Conservation (phyloP, 2,797 vertebrate species). For the Manis crassicaudata region DNA sequence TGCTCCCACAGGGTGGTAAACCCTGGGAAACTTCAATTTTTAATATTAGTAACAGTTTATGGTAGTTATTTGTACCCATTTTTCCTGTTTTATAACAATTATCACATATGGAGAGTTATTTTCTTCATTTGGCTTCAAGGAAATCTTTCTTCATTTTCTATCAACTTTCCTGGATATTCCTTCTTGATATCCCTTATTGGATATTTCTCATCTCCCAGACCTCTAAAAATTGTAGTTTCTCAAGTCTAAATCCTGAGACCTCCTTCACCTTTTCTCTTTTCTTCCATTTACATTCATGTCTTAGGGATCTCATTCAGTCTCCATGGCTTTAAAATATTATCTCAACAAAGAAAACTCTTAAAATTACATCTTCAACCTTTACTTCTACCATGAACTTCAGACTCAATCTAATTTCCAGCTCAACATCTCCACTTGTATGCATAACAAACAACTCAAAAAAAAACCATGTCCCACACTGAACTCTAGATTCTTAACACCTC, state of each 20-base stretch:
- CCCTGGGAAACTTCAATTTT: background rate
- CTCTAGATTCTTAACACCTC: background rate
- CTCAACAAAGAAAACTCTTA: background rate
- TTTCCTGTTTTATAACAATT: background rate
- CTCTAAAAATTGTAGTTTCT: background rate
- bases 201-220: background rate
- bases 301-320: background rate
- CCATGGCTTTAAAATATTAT: background rate
- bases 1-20: background rate
- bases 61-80: background rate
- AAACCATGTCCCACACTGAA: background rate
- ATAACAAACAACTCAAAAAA: background rate
- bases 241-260: background rate
- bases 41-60: constrained; percentile 19
- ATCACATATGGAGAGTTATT: background rate
- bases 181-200: background rate
- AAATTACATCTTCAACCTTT: constrained; percentile 9
- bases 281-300: background rate
- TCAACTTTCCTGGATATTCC: background rate
- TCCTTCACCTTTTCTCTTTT: background rate
- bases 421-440: background rate
- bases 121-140: background rate
- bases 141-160: background rate
- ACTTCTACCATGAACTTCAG: background rate
- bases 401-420: background rate